Evolutionary conservation across 2,797 vertebrate genomes (phyloP).

Genomic region (Dicrostonyx torquatus): DNA sequence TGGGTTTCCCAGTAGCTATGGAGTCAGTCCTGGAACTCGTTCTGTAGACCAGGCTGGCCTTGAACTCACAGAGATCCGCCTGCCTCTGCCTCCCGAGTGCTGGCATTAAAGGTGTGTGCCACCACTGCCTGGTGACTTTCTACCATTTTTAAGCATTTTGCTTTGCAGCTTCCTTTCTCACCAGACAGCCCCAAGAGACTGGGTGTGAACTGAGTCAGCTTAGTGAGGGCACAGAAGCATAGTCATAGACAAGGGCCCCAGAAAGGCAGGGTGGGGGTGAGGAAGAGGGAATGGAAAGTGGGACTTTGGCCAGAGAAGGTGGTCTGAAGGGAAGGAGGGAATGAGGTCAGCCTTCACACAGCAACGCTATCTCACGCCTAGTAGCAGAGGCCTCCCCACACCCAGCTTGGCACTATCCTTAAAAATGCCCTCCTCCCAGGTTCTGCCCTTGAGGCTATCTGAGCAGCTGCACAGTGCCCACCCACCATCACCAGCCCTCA

Average conservation of each 20-base stretch:
- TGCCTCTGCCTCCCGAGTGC: too few relatives aligned
- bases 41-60: too few relatives aligned
- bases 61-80: too few relatives aligned
- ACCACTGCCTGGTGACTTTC: fast-evolving
- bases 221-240: not conserved
- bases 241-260: not conserved
- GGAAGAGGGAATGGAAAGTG: not conserved
- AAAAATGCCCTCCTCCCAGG: not conserved
- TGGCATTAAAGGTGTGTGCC: too few relatives aligned
- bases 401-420: not conserved
- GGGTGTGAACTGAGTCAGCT: not conserved
- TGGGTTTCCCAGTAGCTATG: too few relatives aligned
- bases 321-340: not conserved
- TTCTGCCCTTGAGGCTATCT: not conserved
- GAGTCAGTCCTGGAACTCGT: too few relatives aligned
- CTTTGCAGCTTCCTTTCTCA: not conserved
- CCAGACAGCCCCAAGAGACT: not conserved
- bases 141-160: not conserved
- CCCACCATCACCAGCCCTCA: not conserved
- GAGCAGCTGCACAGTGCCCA: not conserved
- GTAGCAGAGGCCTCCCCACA: not conserved
- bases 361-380: not conserved
- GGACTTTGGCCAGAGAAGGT: not conserved
- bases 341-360: not conserved
- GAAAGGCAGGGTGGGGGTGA: not conserved